Base-by-base conservation (phyloP, 2,797 vertebrate genomes). In the Picus viridis region DNA sequence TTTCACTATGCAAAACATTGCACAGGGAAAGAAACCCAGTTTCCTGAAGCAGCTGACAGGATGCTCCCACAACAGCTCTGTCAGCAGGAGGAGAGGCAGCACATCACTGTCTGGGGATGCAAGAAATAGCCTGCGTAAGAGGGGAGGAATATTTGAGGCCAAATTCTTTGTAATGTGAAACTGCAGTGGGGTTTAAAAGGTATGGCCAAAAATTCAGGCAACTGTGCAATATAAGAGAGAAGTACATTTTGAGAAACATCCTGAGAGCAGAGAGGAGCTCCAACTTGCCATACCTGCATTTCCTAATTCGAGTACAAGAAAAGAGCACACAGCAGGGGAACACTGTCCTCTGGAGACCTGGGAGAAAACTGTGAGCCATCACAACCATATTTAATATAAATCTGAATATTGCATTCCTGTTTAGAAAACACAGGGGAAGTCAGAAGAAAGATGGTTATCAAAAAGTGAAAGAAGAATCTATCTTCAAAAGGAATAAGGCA, bases 41-140 rank as follows among this genome's bases (percentile, higher is more conserved):
- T 92, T 91, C 57, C 86, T 82, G 57, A 73, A 86, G 81, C 32
- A 91, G 29, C 6, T 82, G 64, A 88, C 74, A 80, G 83, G 47
- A 57, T 18, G 4, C 82, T 76, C 57, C 81, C 77, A 57, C 11
- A 70, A 57, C 23, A 54, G 15, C 36, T 72, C 63, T 64, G 68
- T 94, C 74, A 76, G 39, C 61, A 67, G 20, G 34, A 89, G n/a
- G 12, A 78, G 30, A 91, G 18, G 57, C 64, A 90, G 56, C 36
- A 82, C 61, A 76, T 34, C 43, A 57, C 30, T 75, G 77, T 12
- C 57, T 59, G 24, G 39, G 57, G 34, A 73, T 43, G 45, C 26
- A 64, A 65, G 90, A 94, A 75, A 41, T 29, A 73, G 9, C 16
- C 8, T 24, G 11, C 41, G n/a, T 34, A 70, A 86, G 34, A 10